These are phyloP conservation scores for Perdix hodgsoniae DNA, from an alignment of 2,797 vertebrate species.

Conservation along the genomic window DNA sequence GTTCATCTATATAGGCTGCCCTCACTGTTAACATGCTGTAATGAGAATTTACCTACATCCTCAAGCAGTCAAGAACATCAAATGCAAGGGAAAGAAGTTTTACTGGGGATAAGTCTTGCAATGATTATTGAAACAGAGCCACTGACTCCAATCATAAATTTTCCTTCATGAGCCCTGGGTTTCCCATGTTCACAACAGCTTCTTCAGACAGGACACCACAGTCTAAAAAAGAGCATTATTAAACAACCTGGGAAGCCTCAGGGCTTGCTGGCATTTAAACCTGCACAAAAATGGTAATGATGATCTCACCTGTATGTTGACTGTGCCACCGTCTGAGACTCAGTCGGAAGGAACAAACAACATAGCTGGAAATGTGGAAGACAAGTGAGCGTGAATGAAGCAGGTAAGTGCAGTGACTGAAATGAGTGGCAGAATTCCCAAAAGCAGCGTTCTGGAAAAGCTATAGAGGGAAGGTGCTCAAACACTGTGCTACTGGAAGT, in stretches of 20 bases:
- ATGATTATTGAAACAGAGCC: neutral
- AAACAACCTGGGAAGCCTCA: neutral
- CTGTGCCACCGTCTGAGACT: neutral
- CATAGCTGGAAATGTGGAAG: neutral
- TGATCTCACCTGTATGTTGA: conserved; percentile 2
- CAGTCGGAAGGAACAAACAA: neutral
- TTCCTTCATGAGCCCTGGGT: neutral
- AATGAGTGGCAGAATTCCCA: neutral
- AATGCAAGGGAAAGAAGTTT: neutral
- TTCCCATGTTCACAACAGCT: conserved; percentile 7
- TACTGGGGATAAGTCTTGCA: neutral
- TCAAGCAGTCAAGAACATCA: neutral
- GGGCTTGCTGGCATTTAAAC: neutral
- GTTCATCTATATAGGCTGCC: neutral
- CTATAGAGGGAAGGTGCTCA: neutral
- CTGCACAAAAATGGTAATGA: neutral
- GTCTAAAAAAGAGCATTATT: neutral
- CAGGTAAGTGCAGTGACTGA: neutral
- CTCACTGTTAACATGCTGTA: neutral
- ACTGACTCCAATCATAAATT: neutral
- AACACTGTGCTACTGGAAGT: neutral
- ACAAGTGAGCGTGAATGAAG: neutral
- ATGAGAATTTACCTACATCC: neutral
- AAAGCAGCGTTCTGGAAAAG: conserved; percentile 1
- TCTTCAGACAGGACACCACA: neutral